phyloP scores from a whole-genome alignment of 1,140 invertebrate species.

The Heliothis virescens region DNA sequence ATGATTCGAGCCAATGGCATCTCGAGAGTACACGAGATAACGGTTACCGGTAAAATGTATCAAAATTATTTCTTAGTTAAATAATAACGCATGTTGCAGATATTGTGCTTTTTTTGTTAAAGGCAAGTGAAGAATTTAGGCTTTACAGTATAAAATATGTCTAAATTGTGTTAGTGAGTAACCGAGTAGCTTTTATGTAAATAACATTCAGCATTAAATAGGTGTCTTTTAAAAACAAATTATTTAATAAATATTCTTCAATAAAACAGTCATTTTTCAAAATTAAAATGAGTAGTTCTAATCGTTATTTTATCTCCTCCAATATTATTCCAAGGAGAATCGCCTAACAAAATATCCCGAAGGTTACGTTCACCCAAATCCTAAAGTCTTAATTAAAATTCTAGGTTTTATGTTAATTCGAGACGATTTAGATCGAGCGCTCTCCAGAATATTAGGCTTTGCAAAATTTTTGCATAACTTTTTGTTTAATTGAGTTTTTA shows the following conservation, averaged over 20 bases:
- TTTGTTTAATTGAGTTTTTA: slow-evolving; percentile 31
- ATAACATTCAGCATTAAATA: too few relatives aligned
- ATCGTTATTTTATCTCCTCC: neutral
- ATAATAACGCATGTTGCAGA: slow-evolving; percentile 51
- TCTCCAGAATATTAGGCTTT: slow-evolving; percentile 8
- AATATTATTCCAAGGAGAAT: slow-evolving; percentile 2
- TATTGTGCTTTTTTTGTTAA: slow-evolving; percentile 15
- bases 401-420: slow-evolving; percentile 44
- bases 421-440: slow-evolving; percentile 32
- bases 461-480: slow-evolving; percentile 40
- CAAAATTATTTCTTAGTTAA: slow-evolving; percentile 53
- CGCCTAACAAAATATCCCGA: slow-evolving; percentile 1
- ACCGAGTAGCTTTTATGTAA: neutral
- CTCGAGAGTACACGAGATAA: slow-evolving; percentile 52
- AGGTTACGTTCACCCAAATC: slow-evolving; percentile 14
- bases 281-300: neutral
- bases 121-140: neutral
- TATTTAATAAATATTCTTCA: neutral
- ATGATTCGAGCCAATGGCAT: slow-evolving; percentile 41
- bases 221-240: neutral
- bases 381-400: slow-evolving; percentile 45
- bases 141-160: neutral
- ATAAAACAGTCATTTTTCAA: too few relatives aligned
- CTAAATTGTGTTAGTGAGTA: neutral
- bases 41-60: slow-evolving; percentile 52